Conservation (phyloP, 2,797 vertebrate species). For the Gymnoscopelus braueri region DNA sequence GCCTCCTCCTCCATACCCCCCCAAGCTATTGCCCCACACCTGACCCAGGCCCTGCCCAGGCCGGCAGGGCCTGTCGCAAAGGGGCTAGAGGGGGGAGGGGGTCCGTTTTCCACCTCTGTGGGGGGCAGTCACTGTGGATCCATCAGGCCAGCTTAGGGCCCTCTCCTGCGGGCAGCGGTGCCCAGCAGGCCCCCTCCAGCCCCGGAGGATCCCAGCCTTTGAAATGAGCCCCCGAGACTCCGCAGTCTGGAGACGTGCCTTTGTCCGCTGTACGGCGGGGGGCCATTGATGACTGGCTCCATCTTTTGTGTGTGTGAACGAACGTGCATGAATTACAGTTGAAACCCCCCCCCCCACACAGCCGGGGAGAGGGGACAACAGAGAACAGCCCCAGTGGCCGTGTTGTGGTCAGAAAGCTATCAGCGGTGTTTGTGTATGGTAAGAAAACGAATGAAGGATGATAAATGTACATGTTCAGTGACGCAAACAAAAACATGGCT, state of each 20-base stretch:
- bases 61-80: conserved; percentile 61
- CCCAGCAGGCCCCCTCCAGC: conserved; percentile 69
- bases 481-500: neutral
- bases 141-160: conserved; percentile 73
- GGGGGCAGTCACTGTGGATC: conserved; percentile 79
- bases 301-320: conserved; percentile 71
- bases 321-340: conserved; percentile 67
- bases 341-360: conserved; percentile 18
- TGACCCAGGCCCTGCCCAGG: conserved; percentile 70
- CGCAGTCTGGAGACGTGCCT: conserved; percentile 63
- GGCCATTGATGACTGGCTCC: conserved; percentile 75
- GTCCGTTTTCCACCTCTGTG: conserved; percentile 64
- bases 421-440: conserved; percentile 31
- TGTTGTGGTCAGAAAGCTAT: conserved; percentile 61
- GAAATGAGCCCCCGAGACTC: conserved; percentile 71
- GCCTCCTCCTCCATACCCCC: conserved; percentile 46
- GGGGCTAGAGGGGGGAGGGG: conserved; percentile 45
- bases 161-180: conserved; percentile 69
- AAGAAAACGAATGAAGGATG: neutral
- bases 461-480: neutral
- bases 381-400: conserved; percentile 29
- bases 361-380: conserved; percentile 35
- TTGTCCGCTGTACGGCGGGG: conserved; percentile 62
- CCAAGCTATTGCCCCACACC: conserved; percentile 72
- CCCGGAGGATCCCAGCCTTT: conserved; percentile 64